Evolutionary conservation across 1,140 invertebrate genomes (phyloP), one percentile per base, ranked within the genome.

Genomic region (Akabosia matsudoensis): DNA sequence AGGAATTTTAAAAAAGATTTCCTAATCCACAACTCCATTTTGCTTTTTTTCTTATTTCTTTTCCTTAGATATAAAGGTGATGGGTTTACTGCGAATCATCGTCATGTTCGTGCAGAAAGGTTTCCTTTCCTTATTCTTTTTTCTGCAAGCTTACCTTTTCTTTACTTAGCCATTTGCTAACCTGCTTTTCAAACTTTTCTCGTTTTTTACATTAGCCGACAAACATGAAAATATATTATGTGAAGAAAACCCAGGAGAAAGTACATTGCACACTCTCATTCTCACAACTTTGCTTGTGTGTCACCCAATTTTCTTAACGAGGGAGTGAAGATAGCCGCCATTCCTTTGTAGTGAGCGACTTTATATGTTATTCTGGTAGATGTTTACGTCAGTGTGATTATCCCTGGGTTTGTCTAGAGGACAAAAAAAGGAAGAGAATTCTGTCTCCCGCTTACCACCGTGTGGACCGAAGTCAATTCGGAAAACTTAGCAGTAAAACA

Each of bases 21-120:
- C 54, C 54, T 56, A 56, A 56, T 56, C 54, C 54, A 56, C 10
- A 56, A 56, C 54, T 56, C 22, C 54, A 56, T 56, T 56, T 56
- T 22, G 37, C 37, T 45, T 45, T 45, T 10, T n/a, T n/a, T n/a
- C n/a, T n/a, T n/a, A n/a, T n/a, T 45, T 45, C 37, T 45, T 45
- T 18, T 45, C 18, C 37, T 45, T 7, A 45, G 7, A 45, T n/a
- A 18, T 45, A 45, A 45, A 45, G 37, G 18, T 10, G 37, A 45
- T 45, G 37, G 37, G 7, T 18, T 7, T 45, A 45, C 7, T 45
- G 37, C 37, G 7, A 18, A 10, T 45, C 7, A 10, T 45, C 7
- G 37, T 18, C 7, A 45, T 45, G 37, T 7, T 45, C n/a, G 37
- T 45, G 37, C 7, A 10, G 18, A 7, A 45, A 45, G 7, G 37